Base-by-base conservation (phyloP, 2,888 invertebrate species). In the Caradrina kadenii region DNA sequence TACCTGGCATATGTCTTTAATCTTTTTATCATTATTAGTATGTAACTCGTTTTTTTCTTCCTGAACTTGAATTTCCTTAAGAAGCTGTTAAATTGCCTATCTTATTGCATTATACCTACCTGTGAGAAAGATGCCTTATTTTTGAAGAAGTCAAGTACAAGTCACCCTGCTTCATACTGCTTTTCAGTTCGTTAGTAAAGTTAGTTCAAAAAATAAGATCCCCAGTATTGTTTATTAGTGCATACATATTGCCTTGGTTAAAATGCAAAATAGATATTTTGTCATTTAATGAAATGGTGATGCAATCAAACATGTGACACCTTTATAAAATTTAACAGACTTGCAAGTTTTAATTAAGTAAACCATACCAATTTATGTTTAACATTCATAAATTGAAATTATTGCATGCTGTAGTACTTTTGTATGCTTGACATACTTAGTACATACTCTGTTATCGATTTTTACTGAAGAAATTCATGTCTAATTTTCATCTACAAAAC, bases 331-430 rank as follows among this genome's bases (percentile, higher is more conserved):
- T 80, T 55, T 7, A 63, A 54, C 45, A 21, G 59, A 63, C 22
- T 63, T 58, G 76, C 80, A 66, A 50, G 11, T 80, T 79, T 75
- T 63, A 50, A 75, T 61, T 50, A 70, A 45, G 45, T 45, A 45
- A 61, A 60, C 63, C 52, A 58, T 58, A 69, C 55, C 7, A n/a
- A 60, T 74, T 74, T n/a, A 39, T 65, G 59, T 79, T 62, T 54
- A 48, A 19, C 26, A 53, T 22, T 55, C n/a, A 35, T 7, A 11
- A 31, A 52, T 59, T 39, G 5, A 54, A 73, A 78, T 65, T 65
- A 59, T 35, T 73, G 53, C 35, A 78, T 6, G 0, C 53, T 54
- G 15, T 61, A 54, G 56, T 73, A 35, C 8, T 58, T 78, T 78
- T 72, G 52, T 1, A 49, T 10, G 1, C 2, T 39, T 11, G 11